A percentile compares a stretch with the other conserved stretches of the same genome.
phyloP scores from a whole-genome alignment of 1,140 invertebrate species.

The Drosophila pachea region DNA sequence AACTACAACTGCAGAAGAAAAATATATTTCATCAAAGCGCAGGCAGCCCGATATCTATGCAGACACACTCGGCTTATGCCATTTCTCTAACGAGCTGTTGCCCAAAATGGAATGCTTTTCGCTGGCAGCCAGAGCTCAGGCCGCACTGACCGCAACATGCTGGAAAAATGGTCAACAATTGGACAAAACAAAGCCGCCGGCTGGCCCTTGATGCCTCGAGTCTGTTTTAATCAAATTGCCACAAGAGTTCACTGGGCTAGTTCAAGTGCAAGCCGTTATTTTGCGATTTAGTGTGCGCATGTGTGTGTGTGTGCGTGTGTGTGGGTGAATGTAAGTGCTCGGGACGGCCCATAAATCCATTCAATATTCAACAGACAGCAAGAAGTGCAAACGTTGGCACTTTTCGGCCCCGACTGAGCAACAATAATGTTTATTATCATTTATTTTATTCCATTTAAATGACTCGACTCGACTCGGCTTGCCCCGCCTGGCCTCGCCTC shows the following conservation, averaged over 20 bases:
- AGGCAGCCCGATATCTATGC: no score
- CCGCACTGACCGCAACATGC: slow-evolving; percentile 37
- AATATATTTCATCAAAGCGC: no score
- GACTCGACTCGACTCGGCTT: no score
- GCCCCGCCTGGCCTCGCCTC: no score
- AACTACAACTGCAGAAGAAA: no score
- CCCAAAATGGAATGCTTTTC: slow-evolving; percentile 13
- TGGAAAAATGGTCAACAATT: slow-evolving; percentile 44
- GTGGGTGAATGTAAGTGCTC: slow-evolving; percentile 7
- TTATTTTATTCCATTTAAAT: slow-evolving; percentile 76
- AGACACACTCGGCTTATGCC: background rate
- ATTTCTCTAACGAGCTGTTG: background rate
- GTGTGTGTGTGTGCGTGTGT: background rate
- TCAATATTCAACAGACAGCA: slow-evolving; percentile 66
- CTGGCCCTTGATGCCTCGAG: slow-evolving; percentile 27
- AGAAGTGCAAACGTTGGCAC: slow-evolving; percentile 69
- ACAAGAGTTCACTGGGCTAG: slow-evolving; percentile 34
- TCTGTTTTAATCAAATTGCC: slow-evolving; percentile 68
- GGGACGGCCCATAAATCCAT: slow-evolving; percentile 62
- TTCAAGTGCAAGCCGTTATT: slow-evolving; percentile 52
- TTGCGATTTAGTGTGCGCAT: slow-evolving; percentile 27
- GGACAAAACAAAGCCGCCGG: slow-evolving; percentile 28
- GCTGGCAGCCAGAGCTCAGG: slow-evolving; percentile 20
- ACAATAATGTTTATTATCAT: slow-evolving; percentile 74
- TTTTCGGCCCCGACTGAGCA: slow-evolving; percentile 52